Conservation (phyloP, 2,113 vertebrate species). For the Terrapene triunguis region DNA sequence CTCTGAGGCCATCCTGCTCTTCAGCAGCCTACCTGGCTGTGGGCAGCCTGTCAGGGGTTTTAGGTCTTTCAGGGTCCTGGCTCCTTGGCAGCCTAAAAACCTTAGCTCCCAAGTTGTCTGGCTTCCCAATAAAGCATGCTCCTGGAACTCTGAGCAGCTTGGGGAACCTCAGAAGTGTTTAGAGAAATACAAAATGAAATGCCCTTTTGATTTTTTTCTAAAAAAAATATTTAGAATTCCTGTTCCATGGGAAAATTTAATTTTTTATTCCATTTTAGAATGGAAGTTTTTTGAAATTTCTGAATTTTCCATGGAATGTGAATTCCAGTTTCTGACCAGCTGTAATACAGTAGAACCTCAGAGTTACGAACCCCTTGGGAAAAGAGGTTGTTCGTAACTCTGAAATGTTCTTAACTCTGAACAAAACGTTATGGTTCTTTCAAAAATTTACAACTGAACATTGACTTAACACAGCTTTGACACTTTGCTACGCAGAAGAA, state of each 20-base stretch:
- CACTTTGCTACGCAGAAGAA: no score
- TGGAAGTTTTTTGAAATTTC: background rate
- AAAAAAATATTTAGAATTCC: background rate
- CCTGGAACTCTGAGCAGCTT: background rate
- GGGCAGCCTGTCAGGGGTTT: background rate
- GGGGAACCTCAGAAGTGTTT: background rate
- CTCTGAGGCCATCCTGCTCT: background rate
- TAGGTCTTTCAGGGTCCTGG: background rate
- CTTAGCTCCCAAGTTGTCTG: background rate
- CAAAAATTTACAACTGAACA: no score
- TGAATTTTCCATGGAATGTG: background rate
- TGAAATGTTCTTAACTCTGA: no score
- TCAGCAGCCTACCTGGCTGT: background rate
- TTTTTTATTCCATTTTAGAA: background rate
- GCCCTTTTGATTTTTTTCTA: background rate
- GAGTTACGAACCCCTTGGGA: no score
- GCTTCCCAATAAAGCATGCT: background rate
- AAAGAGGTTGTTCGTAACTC: no score
- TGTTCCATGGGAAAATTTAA: background rate
- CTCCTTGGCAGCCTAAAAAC: no score
- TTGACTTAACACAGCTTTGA: no score
- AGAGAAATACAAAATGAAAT: background rate
- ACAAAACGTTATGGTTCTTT: no score
- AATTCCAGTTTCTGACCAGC: background rate
- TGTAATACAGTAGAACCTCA: background rate